Conservation (phyloP, 2,888 invertebrate genomes). For the Drosophila flavopinicola region DNA sequence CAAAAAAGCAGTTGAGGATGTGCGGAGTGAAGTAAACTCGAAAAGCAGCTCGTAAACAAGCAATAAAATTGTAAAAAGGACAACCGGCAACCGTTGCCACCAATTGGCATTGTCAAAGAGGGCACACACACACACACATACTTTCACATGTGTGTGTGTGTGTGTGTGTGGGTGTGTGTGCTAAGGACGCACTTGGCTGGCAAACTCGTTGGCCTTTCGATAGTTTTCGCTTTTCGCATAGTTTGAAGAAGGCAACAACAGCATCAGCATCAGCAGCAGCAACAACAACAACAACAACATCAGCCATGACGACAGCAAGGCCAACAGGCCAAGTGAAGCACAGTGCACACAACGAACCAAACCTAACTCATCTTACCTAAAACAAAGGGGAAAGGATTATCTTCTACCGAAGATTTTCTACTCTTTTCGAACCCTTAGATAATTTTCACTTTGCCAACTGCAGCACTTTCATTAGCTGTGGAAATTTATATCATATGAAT, state of each 20-base stretch:
- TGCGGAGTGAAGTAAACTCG: constrained; percentile 53
- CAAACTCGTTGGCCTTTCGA: constrained; percentile 56
- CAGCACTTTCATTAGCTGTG: no score
- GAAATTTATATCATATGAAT: no score
- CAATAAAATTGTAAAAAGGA: constrained; percentile 80
- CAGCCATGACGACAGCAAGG: constrained; percentile 19
- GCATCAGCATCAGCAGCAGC: constrained; percentile 12
- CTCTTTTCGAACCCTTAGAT: no score
- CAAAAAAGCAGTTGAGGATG: constrained; percentile 7
- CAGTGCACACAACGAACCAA: constrained; percentile 4
- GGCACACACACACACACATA: constrained; percentile 21
- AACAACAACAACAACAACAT: constrained; percentile 7
- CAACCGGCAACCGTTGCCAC: constrained; percentile 70
- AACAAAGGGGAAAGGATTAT: no score
- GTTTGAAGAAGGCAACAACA: constrained; percentile 34
- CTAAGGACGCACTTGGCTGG: constrained; percentile 46
- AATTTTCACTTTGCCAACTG: no score
- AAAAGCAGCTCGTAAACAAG: constrained; percentile 79
- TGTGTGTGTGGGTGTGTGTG: constrained; percentile 19
- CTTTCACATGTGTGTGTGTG: constrained; percentile 3
- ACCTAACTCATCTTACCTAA: background rate
- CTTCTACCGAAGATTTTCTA: no score
- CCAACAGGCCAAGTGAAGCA: constrained; percentile 15
- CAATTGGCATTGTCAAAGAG: constrained; percentile 74
- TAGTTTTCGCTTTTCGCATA: constrained; percentile 65